Evolutionary conservation across 2,888 invertebrate genomes (phyloP).

Genomic region (Linyphia triangularis): DNA sequence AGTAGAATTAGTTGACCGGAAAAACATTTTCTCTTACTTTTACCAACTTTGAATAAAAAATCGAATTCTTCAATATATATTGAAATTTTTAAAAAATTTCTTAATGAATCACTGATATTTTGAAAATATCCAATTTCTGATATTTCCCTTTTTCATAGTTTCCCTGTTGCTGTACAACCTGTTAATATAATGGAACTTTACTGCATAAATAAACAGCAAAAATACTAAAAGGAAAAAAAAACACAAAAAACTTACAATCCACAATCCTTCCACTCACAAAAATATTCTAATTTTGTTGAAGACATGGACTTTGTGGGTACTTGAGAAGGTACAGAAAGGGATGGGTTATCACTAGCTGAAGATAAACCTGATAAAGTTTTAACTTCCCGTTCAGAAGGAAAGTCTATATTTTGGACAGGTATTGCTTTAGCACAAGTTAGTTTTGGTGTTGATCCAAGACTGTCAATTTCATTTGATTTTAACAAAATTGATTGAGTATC

Average conservation of each 20-base stretch:
- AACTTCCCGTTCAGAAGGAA: conserved; percentile 78
- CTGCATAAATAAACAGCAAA: neutral
- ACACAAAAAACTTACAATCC: conserved; percentile 82
- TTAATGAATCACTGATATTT: too few species aligned
- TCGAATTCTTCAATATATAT: too few species aligned
- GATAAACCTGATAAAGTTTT: conserved; percentile 76
- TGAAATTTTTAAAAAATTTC: too few species aligned
- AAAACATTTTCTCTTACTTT: too few species aligned
- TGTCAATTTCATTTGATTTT: conserved; percentile 54
- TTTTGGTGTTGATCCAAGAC: conserved; percentile 49
- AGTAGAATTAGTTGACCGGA: too few species aligned
- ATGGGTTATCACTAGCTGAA: conserved; percentile 67
- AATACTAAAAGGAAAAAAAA: neutral
- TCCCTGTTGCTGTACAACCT: neutral
- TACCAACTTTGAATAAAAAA: too few species aligned
- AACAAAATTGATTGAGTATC: conserved; percentile 57
- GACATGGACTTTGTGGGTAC: conserved; percentile 63
- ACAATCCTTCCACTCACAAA: conserved; percentile 97
- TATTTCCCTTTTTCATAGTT: too few species aligned
- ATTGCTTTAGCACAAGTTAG: conserved; percentile 69
- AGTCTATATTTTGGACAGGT: conserved; percentile 77
- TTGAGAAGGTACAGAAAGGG: conserved; percentile 49
- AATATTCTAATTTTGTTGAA: conserved; percentile 79
- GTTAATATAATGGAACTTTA: neutral
- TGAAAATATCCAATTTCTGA: neutral